Percentiles rank a stretch among this genome's conserved stretches.
These are phyloP conservation scores for Clarias macrocephalus DNA, from an alignment of 2,113 vertebrate genomes.

Conservation along the genomic window DNA sequence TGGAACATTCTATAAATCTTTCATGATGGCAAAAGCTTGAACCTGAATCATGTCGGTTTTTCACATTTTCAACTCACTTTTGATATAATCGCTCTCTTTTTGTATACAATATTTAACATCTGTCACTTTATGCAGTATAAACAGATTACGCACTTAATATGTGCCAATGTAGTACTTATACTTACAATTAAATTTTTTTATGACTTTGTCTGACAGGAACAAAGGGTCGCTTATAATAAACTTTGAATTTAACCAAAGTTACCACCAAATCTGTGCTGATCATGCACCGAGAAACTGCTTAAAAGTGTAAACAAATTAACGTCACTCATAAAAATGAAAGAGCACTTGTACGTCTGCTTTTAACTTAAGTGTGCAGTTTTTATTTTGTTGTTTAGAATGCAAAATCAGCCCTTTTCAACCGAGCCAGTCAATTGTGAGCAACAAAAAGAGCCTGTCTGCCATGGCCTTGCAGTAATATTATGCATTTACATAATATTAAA, in stretches of 20 bases:
- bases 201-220: background rate
- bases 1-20: conserved; percentile 20
- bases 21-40: conserved; percentile 24
- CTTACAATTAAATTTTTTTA: background rate
- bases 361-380: background rate
- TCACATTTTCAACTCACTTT: background rate
- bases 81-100: conserved; percentile 9
- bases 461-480: background rate
- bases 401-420: conserved; percentile 4
- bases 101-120: conserved; percentile 28
- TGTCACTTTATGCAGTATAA: background rate
- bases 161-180: background rate
- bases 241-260: background rate
- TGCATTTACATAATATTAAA: conserved; percentile 15
- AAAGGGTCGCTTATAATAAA: background rate
- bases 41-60: background rate
- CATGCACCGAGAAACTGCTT: background rate
- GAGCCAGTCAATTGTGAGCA: background rate
- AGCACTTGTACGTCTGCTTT: background rate
- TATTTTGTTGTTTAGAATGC: conserved; percentile 1
- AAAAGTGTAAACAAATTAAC: background rate
- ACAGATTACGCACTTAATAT: background rate
- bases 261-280: background rate
- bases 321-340: background rate
- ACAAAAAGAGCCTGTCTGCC: background rate